These are phyloP conservation scores for Protomyctophum bolini DNA, from an alignment of 2,113 vertebrate genomes.

Conservation along the genomic window DNA sequence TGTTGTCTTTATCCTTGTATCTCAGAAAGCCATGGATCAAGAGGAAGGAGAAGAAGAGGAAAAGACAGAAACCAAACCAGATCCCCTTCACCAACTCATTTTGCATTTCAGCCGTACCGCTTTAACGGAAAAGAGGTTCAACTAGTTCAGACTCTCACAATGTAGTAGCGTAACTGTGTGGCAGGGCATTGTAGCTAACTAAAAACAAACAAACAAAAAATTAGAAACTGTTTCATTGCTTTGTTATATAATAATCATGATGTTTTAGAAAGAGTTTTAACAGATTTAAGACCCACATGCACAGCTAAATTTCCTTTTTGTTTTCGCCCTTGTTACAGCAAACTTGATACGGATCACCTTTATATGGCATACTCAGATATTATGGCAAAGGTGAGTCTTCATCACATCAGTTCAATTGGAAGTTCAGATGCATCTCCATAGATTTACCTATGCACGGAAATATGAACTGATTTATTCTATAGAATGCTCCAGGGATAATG, in stretches of 20 bases:
- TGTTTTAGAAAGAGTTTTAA: no score
- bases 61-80: slow-evolving; percentile 87
- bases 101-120: slow-evolving; percentile 94
- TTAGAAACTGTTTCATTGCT: no score
- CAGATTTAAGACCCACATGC: no score
- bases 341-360: slow-evolving; percentile 81
- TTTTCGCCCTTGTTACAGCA: slow-evolving; percentile 62
- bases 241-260: no score
- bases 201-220: neutral
- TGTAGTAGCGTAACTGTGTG: neutral
- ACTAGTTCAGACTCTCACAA: neutral
- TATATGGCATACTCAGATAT: slow-evolving; percentile 84
- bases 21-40: slow-evolving; percentile 83
- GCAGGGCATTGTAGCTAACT: neutral
- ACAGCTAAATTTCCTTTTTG: neutral
- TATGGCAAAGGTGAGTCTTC: slow-evolving; percentile 80
- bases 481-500: no score
- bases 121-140: slow-evolving; percentile 91
- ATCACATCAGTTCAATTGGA: neutral
- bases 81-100: slow-evolving; percentile 93
- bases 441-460: no score
- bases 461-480: no score
- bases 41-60: slow-evolving; percentile 88
- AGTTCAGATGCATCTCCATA: neutral
- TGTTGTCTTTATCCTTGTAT: neutral